These are phyloP conservation scores for Drymonia ruficornis DNA, from an alignment of 2,888 invertebrate species.

Conservation along the genomic window DNA sequence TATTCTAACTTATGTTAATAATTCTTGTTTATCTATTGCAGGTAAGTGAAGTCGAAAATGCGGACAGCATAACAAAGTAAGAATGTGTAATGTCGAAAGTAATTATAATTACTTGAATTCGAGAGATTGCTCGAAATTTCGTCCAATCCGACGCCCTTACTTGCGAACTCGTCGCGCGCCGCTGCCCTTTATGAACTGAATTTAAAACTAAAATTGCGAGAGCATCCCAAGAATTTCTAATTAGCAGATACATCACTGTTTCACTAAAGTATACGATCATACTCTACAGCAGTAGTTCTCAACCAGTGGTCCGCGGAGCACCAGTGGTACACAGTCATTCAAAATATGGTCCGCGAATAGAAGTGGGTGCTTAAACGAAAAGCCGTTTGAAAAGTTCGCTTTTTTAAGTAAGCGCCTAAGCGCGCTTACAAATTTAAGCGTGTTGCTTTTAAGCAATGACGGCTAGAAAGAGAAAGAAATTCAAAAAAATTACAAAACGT, in stretches of 20 bases:
- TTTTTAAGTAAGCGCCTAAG: too few relatives aligned
- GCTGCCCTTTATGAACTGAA: slow-evolving; percentile 30
- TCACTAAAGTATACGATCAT: slow-evolving; percentile 5
- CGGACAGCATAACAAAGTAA: slow-evolving; percentile 14
- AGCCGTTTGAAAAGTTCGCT: too few relatives aligned
- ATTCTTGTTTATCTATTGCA: slow-evolving; percentile 20
- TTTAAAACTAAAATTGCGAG: slow-evolving; percentile 42
- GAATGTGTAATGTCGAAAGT: slow-evolving; percentile 9
- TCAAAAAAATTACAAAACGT: too few relatives aligned
- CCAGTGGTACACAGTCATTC: too few relatives aligned
- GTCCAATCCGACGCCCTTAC: slow-evolving; percentile 23
- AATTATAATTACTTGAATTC: slow-evolving; percentile 12
- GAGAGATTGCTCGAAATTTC: slow-evolving; percentile 20
- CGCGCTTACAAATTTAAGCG: too few relatives aligned
- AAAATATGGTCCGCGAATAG: too few relatives aligned
- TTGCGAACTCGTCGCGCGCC: slow-evolving; percentile 30
- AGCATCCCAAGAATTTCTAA: slow-evolving; percentile 50
- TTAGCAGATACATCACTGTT: slow-evolving; percentile 38
- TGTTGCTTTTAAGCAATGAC: too few relatives aligned
- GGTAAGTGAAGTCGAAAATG: slow-evolving; percentile 25
- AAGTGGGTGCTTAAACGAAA: too few relatives aligned
- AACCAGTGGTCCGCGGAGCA: too few relatives aligned
- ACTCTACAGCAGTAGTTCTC: slow-evolving; percentile 43
- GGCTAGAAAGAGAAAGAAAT: too few relatives aligned
- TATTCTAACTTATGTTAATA: slow-evolving; percentile 1